Percentiles rank a stretch among this genome's conserved stretches.
Conservation (phyloP, 53 echinoderm and acorn worm species). For the Actinopyga echinites region DNA sequence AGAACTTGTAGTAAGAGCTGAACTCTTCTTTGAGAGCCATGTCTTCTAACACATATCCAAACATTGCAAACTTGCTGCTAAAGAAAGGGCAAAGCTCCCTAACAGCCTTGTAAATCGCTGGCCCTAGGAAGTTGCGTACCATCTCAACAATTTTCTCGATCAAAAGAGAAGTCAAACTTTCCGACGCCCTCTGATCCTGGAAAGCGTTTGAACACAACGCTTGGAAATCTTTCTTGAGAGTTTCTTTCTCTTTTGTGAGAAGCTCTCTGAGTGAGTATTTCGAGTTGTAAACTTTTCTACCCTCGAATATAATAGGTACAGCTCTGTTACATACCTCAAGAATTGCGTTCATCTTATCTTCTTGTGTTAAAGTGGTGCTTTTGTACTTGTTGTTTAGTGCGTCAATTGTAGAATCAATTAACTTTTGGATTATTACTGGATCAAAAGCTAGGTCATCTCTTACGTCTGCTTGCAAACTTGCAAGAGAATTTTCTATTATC, state of each 20-base stretch:
- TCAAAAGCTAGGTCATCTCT: slow-evolving; percentile 22
- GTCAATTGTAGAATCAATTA: slow-evolving; percentile 2
- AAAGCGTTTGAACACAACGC: slow-evolving; percentile 11
- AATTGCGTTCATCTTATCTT: neutral
- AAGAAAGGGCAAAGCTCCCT: slow-evolving; percentile 9
- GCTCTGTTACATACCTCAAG: neutral
- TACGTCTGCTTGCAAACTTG: neutral
- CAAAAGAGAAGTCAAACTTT: neutral
- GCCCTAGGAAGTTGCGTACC: neutral
- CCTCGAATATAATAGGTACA: slow-evolving; percentile 8
- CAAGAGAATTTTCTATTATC: neutral
- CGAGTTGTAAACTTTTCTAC: neutral
- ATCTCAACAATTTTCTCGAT: neutral
- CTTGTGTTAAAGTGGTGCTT: neutral
- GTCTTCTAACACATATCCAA: slow-evolving; percentile 32
- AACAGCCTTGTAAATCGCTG: slow-evolving; percentile 3
- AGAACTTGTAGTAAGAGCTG: slow-evolving; percentile 8
- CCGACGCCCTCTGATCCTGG: slow-evolving; percentile 19
- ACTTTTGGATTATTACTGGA: slow-evolving; percentile 19
- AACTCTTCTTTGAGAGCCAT: slow-evolving; percentile 32
- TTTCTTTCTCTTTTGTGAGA: neutral
- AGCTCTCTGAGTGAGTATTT: slow-evolving; percentile 18
- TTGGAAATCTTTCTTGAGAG: slow-evolving; percentile 3
- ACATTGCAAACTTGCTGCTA: slow-evolving; percentile 20
- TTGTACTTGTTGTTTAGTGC: neutral